Conservation (phyloP, 1,140 invertebrate species). For the Bombus affinis region DNA sequence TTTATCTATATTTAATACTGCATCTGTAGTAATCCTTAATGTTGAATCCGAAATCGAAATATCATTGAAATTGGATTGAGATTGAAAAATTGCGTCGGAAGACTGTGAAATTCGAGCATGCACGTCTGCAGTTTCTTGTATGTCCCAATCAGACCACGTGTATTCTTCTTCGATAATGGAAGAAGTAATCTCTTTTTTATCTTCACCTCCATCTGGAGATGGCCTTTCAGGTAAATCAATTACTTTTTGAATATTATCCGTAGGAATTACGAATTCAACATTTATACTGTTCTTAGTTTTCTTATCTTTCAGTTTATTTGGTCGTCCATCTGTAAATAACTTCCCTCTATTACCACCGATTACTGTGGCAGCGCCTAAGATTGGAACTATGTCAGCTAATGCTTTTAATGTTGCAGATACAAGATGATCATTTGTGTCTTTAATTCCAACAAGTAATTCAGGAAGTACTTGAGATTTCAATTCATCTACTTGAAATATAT, state of each 20-base stretch:
- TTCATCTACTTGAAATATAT: slow-evolving; percentile 88
- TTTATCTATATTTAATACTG: background rate
- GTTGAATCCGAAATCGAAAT: background rate
- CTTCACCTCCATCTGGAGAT: slow-evolving; percentile 92
- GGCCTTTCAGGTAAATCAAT: slow-evolving; percentile 87
- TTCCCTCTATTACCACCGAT: slow-evolving; percentile 91
- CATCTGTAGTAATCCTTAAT: background rate
- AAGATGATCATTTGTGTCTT: slow-evolving; percentile 90
- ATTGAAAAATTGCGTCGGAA: slow-evolving; percentile 5
- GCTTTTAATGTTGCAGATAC: slow-evolving; percentile 90
- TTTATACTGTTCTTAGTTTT: background rate
- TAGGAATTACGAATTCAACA: slow-evolving; percentile 1
- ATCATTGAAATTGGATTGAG: background rate
- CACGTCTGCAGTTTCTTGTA: slow-evolving; percentile 78
- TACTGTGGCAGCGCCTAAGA: slow-evolving; percentile 90
- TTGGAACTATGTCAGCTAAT: slow-evolving; percentile 91
- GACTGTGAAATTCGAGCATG: background rate
- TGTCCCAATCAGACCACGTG: slow-evolving; percentile 91
- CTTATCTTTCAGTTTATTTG: slow-evolving; percentile 80
- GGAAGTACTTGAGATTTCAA: slow-evolving; percentile 88
- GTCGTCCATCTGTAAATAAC: slow-evolving; percentile 92
- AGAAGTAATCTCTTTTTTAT: slow-evolving; percentile 83
- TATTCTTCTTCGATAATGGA: slow-evolving; percentile 80
- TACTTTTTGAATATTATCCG: slow-evolving; percentile 40
- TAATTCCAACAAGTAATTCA: slow-evolving; percentile 91